Base-by-base conservation (phyloP, 1,140 invertebrate genomes). In the Leptestheria dahalacensis region DNA sequence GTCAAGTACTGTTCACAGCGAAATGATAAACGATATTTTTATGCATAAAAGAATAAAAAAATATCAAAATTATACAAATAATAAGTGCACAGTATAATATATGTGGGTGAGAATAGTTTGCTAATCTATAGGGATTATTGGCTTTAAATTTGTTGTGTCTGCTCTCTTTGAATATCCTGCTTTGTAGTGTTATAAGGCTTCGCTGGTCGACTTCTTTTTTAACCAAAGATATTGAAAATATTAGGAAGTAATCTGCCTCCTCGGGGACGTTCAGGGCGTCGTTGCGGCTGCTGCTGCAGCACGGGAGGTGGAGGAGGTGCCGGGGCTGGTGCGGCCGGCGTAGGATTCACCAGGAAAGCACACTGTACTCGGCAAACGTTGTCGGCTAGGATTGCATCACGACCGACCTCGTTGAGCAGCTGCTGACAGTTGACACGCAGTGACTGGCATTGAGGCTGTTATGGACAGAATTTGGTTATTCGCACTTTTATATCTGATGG, bases 321-420 rank as follows among this genome's bases (percentile, higher is more conserved):
- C 3, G 53, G 53, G 10, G 53, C 53, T 20, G 53, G 53, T 25
- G 9, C 53, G 24, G 53, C 26, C 24, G 53, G 53, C 23, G 24
- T 28, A 1, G 71, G 68, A 26, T 77, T 69, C 11, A 81, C 66
- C 48, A 80, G 69, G 61, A 79, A 82, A 15, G 84, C 83, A 67
- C 91, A 94, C 73, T 94, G 91, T 1, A 88, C 86, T 15, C 86
- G 85, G 71, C 91, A 94, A 0, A 92, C 86, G 64, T 89, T 86
- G 66, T 94, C 91, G 2, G 81, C 77, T 21, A 89, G 69, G 21
- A 94, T 85, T 0, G 83, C 83, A 50, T 91, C 86, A 47, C 82
- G 78, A 24, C 85, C 81, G 71, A 86, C 89, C 71, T 90, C 86
- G 24, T 83, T 77, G 24, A 88, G 72, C 29, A 93, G 74, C 64